Base-by-base conservation (phyloP, 2,113 vertebrate species). In the Pseudolaguvia tuberculata region DNA sequence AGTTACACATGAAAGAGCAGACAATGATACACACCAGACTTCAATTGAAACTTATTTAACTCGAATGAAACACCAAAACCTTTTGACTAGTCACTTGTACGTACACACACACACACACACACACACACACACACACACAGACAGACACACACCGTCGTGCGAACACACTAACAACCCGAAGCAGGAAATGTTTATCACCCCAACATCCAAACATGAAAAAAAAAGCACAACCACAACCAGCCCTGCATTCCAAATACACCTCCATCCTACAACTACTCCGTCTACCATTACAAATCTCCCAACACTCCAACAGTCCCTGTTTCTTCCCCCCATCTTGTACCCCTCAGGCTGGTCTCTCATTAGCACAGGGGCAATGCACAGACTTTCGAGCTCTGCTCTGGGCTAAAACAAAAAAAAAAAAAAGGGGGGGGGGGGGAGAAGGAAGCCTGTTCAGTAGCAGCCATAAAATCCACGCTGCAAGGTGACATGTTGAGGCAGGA, bases 401-500 rank as follows among this genome's bases (percentile, higher is more conserved):
- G 57, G 75, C 56, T 61, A 52, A 31, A 70, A 61, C 50, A 70
- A 59, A n/a, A n/a, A n/a, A n/a, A n/a, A n/a, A n/a, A n/a, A n/a
- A n/a, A n/a, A n/a, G n/a, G n/a, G n/a, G n/a, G 31, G 27, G 56
- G 35, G 31, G 31, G 6, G 1, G 39, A 12, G 39, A 50, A 76
- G 75, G 45, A 76, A 87, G 88, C 84, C 78, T 83, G 81, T 89
- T 92, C 92, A 91, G 92, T 92, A 91, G 92, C 89, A 90, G 88
- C 29, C 75, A 45, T 76, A 92, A 83, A 93, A 91, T 39, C 82
- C 85, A 89, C 78, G 88, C 89, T 90, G 90, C 90, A 91, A 69
- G 91, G 89, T 92, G 90, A 93, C 92, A 91, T 91, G 88, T 92
- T 90, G 87, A 89, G 87, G 91, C 66, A 61, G 21, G 66, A 88